Evolutionary conservation across 2,113 vertebrate species (phyloP).

Genomic region (Plecturocebus donacophilus): DNA sequence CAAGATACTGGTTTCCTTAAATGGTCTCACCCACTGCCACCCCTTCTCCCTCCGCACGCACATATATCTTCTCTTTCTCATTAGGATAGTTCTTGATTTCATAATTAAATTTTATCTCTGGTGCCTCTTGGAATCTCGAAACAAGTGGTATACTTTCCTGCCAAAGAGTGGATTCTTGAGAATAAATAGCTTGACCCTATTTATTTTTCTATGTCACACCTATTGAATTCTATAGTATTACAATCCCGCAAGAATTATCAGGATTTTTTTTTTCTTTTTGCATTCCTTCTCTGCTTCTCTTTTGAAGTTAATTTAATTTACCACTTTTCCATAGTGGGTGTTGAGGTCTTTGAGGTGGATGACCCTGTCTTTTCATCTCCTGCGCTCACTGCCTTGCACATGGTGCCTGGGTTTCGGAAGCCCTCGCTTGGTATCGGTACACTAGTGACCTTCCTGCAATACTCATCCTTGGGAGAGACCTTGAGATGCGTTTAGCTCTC

Average conservation of each 20-base stretch:
- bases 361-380: not conserved
- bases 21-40: not conserved
- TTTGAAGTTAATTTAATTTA: not conserved
- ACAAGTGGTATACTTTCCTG: not conserved
- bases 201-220: not conserved
- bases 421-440: not conserved
- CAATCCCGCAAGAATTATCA: not conserved
- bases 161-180: not conserved
- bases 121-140: not conserved
- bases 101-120: not conserved
- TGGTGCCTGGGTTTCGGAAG: not conserved
- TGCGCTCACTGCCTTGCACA: not conserved
- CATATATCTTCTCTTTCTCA: not conserved
- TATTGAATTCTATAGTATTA: not conserved
- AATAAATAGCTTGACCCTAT: not conserved
- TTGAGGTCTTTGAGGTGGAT: not conserved
- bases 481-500: not conserved
- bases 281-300: not conserved
- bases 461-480: not conserved
- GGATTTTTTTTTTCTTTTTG: not conserved
- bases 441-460: not conserved
- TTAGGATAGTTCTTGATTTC: not conserved
- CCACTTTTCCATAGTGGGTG: not conserved
- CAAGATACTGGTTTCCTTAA: not conserved
- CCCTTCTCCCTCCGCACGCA: accelerated